These are phyloP conservation scores for Pseudomyrmex gracilis DNA, from an alignment of 1,140 invertebrate genomes.

Conservation along the genomic window DNA sequence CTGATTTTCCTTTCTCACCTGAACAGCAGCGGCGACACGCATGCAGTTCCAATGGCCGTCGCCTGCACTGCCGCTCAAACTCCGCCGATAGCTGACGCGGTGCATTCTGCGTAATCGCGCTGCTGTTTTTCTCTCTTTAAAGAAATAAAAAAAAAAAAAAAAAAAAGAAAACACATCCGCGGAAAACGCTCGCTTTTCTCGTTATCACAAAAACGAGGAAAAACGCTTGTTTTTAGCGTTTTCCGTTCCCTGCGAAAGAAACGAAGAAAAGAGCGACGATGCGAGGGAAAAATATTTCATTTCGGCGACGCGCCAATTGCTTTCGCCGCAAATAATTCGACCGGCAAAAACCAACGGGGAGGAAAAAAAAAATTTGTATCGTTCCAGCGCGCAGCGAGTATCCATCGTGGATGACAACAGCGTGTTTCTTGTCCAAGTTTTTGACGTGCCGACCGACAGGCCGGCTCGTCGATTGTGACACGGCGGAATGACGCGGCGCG, in stretches of 20 bases:
- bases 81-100: slow-evolving; percentile 63
- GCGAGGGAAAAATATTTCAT: slow-evolving; percentile 42
- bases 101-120: slow-evolving; percentile 64
- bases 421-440: slow-evolving; percentile 47
- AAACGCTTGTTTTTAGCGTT: slow-evolving; percentile 24
- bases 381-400: not conserved
- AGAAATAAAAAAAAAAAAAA: too few relatives aligned
- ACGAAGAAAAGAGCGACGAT: not conserved
- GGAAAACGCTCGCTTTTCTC: not conserved
- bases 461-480: slow-evolving; percentile 43
- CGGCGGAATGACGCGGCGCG: slow-evolving; percentile 17
- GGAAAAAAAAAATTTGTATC: slow-evolving; percentile 16
- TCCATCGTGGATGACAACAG: not conserved
- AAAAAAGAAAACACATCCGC: not conserved
- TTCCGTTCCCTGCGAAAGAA: not conserved
- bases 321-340: slow-evolving; percentile 48
- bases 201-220: slow-evolving; percentile 11
- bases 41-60: slow-evolving; percentile 46
- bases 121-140: slow-evolving; percentile 1
- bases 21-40: slow-evolving; percentile 27
- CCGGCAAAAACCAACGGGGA: slow-evolving; percentile 11
- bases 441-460: slow-evolving; percentile 11
- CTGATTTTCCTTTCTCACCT: slow-evolving; percentile 69
- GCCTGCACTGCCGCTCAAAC: slow-evolving; percentile 41
- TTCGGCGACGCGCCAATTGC: slow-evolving; percentile 41